phyloP scores from a whole-genome alignment of 2,797 vertebrate species.

The Chanos chanos region DNA sequence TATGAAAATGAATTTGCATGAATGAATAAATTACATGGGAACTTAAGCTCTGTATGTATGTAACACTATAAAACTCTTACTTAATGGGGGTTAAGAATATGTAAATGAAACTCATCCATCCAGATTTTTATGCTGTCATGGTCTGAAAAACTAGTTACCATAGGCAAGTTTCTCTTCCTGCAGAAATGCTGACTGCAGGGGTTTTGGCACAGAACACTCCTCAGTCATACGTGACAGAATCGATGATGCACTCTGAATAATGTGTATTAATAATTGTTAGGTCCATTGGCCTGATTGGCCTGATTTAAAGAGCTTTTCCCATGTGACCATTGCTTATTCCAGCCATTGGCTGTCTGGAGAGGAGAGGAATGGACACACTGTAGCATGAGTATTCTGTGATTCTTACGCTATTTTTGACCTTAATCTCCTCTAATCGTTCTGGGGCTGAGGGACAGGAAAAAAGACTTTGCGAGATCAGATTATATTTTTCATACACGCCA shows the following conservation, averaged over 20 bases:
- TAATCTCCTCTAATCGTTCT: conserved; percentile 60
- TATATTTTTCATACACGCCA: no score
- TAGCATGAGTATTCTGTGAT: conserved; percentile 55
- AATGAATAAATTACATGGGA: no score
- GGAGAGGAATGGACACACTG: conserved; percentile 39
- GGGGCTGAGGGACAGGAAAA: conserved; percentile 57
- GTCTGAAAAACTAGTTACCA: background rate
- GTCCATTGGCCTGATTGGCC: background rate
- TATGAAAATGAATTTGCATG: no score
- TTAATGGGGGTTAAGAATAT: no score
- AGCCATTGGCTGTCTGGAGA: conserved; percentile 36
- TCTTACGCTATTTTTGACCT: conserved; percentile 42
- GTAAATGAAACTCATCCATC: no score
- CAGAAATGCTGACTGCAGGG: conserved; percentile 9
- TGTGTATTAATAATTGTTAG: conserved; percentile 31
- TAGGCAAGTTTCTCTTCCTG: background rate
- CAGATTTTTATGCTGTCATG: no score
- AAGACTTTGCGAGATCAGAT: conserved; percentile 38
- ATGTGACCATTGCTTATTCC: conserved; percentile 33
- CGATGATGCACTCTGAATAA: conserved; percentile 40
- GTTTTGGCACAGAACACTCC: background rate
- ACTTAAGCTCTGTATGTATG: no score
- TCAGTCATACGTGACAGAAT: conserved; percentile 28
- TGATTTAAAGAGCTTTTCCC: conserved; percentile 3
- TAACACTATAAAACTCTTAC: no score